Percentiles rank a stretch among this genome's conserved stretches.
phyloP scores from a whole-genome alignment of 1,140 invertebrate genomes.

The Bombus huntii region DNA sequence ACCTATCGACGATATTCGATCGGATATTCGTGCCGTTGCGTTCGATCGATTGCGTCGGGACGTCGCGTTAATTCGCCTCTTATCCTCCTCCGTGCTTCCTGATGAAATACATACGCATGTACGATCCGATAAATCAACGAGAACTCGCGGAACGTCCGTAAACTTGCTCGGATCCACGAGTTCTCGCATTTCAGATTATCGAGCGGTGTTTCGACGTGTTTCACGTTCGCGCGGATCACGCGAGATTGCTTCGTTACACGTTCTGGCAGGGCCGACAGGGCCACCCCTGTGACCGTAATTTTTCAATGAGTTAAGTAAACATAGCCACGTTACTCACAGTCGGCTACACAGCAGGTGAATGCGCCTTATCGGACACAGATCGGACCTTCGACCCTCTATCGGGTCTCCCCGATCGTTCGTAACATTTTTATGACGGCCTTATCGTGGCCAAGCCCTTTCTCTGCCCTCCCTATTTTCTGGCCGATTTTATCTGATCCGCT shows the following conservation, averaged over 20 bases:
- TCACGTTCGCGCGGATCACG: constrained; percentile 9
- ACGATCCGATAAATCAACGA: background rate
- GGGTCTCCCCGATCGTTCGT: background rate
- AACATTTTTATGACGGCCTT: constrained; percentile 38
- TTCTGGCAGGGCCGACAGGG: too few species aligned
- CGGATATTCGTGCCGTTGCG: constrained; percentile 4
- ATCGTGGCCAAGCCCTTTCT: background rate
- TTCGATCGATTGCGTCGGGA: background rate
- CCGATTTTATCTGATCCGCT: constrained; percentile 8
- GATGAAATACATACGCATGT: background rate
- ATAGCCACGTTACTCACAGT: background rate
- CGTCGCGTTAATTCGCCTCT: background rate
- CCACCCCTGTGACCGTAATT: constrained; percentile 16
- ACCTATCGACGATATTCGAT: constrained; percentile 11
- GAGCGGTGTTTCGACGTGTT: background rate
- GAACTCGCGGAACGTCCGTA: background rate
- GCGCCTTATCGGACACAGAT: constrained; percentile 25
- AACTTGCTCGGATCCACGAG: background rate
- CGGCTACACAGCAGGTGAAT: constrained; percentile 10
- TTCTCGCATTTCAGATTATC: background rate
- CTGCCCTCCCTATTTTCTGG: background rate
- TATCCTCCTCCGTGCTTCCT: background rate
- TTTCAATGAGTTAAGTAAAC: constrained; percentile 49
- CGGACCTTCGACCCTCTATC: constrained; percentile 19
- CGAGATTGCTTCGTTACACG: background rate